phyloP scores from a whole-genome alignment of 2,797 vertebrate species.

The Rachycentron canadum region DNA sequence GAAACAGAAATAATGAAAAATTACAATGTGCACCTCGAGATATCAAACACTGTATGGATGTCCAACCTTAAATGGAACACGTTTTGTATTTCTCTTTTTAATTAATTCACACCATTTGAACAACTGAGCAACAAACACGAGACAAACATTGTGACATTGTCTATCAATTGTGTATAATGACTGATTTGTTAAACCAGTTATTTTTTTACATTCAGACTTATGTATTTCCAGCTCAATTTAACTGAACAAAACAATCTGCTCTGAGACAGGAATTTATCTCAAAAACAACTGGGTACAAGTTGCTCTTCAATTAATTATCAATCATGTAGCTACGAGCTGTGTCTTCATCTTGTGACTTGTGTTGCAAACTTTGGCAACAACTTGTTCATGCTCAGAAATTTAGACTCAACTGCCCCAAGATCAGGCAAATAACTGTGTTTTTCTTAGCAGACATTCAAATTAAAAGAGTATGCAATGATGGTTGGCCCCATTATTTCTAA shows the following conservation, averaged over 20 bases:
- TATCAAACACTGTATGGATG: slow-evolving; percentile 20
- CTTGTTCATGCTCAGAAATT: neutral
- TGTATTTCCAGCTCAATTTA: slow-evolving; percentile 2
- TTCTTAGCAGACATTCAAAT: neutral
- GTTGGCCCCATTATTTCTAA: neutral
- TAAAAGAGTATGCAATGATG: neutral
- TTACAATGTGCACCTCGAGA: slow-evolving; percentile 23
- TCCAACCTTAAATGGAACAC: slow-evolving; percentile 12
- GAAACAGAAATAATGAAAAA: slow-evolving; percentile 40
- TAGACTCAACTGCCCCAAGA: neutral
- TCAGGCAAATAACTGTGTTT: neutral
- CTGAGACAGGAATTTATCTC: neutral
- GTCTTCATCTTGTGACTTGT: neutral
- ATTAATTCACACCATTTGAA: slow-evolving; percentile 31
- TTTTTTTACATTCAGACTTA: slow-evolving; percentile 5
- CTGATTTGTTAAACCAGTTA: neutral
- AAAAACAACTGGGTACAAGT: slow-evolving; percentile 3
- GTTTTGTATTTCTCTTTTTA: slow-evolving; percentile 3
- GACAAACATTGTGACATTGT: neutral
- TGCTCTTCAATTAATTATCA: slow-evolving; percentile 33
- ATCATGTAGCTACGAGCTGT: neutral
- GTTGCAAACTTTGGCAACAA: slow-evolving; percentile 18
- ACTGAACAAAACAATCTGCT: slow-evolving; percentile 7
- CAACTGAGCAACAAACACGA: slow-evolving; percentile 4
- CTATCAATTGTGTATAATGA: neutral